Evolutionary conservation across 2,888 invertebrate genomes (phyloP).

Genomic region (Prostheceraeus crozeri): DNA sequence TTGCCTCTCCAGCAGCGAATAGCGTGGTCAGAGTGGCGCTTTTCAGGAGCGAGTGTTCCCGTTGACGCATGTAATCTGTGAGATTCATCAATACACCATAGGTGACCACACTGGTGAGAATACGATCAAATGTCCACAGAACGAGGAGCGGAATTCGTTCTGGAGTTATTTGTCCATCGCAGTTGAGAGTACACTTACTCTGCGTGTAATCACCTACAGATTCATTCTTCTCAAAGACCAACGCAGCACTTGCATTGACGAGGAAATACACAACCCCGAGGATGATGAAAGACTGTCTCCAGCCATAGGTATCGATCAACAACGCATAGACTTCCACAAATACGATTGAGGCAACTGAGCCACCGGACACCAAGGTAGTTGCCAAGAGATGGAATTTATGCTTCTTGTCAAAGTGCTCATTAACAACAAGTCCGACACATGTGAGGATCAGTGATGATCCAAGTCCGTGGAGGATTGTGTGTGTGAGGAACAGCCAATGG

Average conservation of each 20-base stretch:
- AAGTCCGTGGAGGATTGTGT: conserved; percentile 38
- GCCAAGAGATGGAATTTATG: conserved; percentile 39
- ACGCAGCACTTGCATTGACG: conserved; percentile 29
- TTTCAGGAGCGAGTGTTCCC: conserved; percentile 27
- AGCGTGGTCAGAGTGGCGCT: conserved; percentile 33
- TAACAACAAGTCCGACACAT: conserved; percentile 37
- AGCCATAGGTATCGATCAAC: conserved; percentile 35
- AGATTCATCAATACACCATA: conserved; percentile 39
- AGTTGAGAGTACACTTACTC: conserved; percentile 22
- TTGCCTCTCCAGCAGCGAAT: conserved; percentile 38
- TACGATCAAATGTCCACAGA: conserved; percentile 38
- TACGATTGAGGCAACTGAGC: conserved; percentile 38
- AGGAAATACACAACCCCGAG: conserved; percentile 39
- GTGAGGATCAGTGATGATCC: conserved; percentile 37
- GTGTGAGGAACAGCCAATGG: conserved; percentile 39
- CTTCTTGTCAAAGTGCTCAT: conserved; percentile 39
- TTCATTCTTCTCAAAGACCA: conserved; percentile 32
- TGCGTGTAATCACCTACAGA: background rate
- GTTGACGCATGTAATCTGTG: conserved; percentile 37
- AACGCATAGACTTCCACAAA: conserved; percentile 38
- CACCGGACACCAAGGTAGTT: conserved; percentile 37
- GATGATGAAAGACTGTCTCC: conserved; percentile 38
- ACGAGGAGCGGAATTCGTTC: conserved; percentile 32
- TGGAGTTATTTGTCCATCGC: conserved; percentile 3
- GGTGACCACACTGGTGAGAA: conserved; percentile 38